Evolutionary conservation across 2,888 invertebrate species (phyloP).

Genomic region (Sipha maydis): DNA sequence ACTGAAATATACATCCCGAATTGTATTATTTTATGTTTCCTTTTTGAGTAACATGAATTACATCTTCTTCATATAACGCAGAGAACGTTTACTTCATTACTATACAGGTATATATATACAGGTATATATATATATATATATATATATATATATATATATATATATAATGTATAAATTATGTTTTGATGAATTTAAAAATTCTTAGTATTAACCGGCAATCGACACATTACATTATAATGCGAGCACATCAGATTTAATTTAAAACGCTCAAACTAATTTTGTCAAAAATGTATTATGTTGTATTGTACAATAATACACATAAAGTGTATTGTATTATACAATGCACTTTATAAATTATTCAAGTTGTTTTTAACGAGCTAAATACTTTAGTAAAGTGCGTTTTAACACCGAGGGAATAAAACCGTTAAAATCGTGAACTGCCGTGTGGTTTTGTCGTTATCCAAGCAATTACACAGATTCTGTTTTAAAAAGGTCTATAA

Average conservation of each 20-base stretch:
- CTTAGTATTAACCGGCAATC: not conserved
- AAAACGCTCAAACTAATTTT: not conserved
- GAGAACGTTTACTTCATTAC: not conserved
- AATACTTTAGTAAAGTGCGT: conserved; percentile 6
- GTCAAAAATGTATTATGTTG: not conserved
- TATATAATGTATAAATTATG: too few species aligned
- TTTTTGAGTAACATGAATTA: not conserved
- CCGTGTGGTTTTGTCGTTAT: not conserved
- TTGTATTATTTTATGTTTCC: not conserved
- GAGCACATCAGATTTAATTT: not conserved
- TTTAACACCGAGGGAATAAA: conserved; percentile 24
- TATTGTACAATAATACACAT: too few species aligned
- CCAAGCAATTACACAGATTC: conserved; percentile 38
- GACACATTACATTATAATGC: not conserved
- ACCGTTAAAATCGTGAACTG: conserved; percentile 26
- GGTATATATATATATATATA: too few species aligned
- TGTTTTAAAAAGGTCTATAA: conserved; percentile 26
- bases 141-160: too few species aligned
- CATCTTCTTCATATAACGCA: not conserved
- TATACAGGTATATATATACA: not conserved
- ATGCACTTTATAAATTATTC: conserved; percentile 16
- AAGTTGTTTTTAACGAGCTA: conserved; percentile 8
- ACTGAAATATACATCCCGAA: not conserved
- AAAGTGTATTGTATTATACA: too few species aligned
- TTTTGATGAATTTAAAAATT: too few species aligned